A percentile compares a stretch with the other conserved stretches of the same genome.
Conservation (phyloP, 1,140 invertebrate genomes). For the Nasonia vitripennis region DNA sequence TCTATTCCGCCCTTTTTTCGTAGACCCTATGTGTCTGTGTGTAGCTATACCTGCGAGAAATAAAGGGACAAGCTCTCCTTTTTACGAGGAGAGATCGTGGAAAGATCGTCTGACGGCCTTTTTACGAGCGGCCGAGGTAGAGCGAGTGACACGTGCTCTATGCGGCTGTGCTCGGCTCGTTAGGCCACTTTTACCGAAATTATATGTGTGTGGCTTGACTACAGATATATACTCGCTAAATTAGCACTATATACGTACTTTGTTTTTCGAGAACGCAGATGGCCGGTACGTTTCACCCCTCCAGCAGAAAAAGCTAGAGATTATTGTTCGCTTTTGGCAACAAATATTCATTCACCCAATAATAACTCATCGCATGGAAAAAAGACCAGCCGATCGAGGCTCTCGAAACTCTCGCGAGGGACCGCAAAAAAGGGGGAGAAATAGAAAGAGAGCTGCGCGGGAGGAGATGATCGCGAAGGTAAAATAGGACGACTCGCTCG, state of each 20-base stretch:
- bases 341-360: no score
- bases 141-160: conserved; percentile 29
- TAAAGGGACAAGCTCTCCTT: conserved; percentile 8
- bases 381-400: neutral
- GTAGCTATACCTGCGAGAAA: neutral
- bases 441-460: neutral
- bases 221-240: neutral
- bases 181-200: conserved; percentile 32
- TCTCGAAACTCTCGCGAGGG: neutral
- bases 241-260: neutral
- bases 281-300: neutral
- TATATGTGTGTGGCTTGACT: neutral
- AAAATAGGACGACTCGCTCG: conserved; percentile 22
- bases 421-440: neutral
- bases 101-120: neutral
- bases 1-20: conserved; percentile 37
- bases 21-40: neutral
- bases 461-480: neutral
- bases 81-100: conserved; percentile 35
- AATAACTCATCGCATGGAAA: neutral
- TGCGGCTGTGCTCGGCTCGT: conserved; percentile 15
- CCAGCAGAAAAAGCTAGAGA: no score
- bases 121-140: neutral
- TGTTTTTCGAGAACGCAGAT: neutral
- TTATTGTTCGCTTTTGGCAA: no score